phyloP scores from a whole-genome alignment of 1,140 invertebrate genomes.

The Diuraphis noxia region DNA sequence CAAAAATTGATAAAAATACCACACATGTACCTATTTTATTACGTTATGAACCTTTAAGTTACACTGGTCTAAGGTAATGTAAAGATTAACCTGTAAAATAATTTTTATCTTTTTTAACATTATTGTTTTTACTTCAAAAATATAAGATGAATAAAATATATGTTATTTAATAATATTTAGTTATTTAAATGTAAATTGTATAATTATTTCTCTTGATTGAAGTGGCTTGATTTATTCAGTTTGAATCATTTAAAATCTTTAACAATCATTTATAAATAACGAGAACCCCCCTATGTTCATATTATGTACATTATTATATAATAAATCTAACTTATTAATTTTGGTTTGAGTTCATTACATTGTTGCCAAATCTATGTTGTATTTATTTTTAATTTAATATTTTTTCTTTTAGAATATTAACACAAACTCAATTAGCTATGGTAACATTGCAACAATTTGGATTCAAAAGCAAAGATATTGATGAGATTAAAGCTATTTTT shows the following conservation, averaged over 20 bases:
- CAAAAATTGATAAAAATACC: slow-evolving; percentile 36
- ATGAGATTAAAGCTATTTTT: slow-evolving; percentile 94
- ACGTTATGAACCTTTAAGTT: slow-evolving; percentile 42
- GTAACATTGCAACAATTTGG: slow-evolving; percentile 74
- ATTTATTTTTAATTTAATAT: background rate
- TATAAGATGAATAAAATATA: no score
- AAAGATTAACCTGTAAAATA: background rate
- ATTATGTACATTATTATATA: no score
- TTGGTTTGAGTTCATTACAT: background rate
- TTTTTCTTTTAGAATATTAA: slow-evolving; percentile 65
- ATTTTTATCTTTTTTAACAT: background rate
- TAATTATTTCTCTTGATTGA: no score
- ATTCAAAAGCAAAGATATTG: slow-evolving; percentile 90
- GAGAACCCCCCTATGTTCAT: no score
- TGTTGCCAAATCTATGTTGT: background rate
- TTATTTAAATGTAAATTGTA: no score
- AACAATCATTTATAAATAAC: no score
- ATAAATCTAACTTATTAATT: background rate
- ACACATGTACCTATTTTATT: slow-evolving; percentile 12
- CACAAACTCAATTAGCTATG: slow-evolving; percentile 81
- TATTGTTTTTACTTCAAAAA: background rate
- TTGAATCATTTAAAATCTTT: no score
- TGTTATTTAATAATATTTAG: no score
- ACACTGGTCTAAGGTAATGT: slow-evolving; percentile 36
- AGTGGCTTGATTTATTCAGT: background rate